Percentiles rank a stretch among this genome's conserved stretches.
These are phyloP conservation scores for Fregetta grallaria DNA, from an alignment of 2,113 vertebrate species.

Conservation along the genomic window DNA sequence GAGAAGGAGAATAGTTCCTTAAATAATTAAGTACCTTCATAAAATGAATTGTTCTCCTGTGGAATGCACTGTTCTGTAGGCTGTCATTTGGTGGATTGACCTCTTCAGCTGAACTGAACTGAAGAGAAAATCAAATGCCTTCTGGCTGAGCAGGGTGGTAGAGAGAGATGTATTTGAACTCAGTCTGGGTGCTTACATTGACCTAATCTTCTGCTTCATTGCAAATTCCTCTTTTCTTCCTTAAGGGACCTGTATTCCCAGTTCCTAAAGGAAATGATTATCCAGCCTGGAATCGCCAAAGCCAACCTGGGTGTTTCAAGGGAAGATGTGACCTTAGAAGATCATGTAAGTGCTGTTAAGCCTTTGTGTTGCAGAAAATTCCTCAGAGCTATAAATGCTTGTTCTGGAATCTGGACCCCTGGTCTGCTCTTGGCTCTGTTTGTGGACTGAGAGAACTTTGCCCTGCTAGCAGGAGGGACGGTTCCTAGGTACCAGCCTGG, in stretches of 20 bases:
- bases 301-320: constrained; percentile 92
- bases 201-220: neutral
- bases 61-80: neutral
- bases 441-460: neutral
- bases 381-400: neutral
- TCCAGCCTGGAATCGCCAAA: constrained; percentile 96
- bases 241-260: constrained; percentile 90
- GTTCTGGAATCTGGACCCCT: neutral
- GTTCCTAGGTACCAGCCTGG: neutral
- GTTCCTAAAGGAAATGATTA: constrained; percentile 98
- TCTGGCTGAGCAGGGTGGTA: neutral
- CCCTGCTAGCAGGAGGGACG: neutral
- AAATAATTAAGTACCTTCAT: constrained; percentile 26
- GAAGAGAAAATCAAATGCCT: neutral
- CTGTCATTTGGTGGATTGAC: neutral
- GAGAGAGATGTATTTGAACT: neutral
- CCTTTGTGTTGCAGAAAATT: neutral
- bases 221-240: neutral
- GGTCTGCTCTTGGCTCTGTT: neutral
- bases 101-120: neutral
- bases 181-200: neutral
- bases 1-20: neutral
- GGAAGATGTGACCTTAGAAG: constrained; percentile 96
- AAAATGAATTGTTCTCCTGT: neutral
- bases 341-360: constrained; percentile 84